A percentile compares a stretch with the other conserved stretches of the same genome.
Evolutionary conservation across 2,888 invertebrate genomes (phyloP).

Genomic region (Mythimna ferrago): DNA sequence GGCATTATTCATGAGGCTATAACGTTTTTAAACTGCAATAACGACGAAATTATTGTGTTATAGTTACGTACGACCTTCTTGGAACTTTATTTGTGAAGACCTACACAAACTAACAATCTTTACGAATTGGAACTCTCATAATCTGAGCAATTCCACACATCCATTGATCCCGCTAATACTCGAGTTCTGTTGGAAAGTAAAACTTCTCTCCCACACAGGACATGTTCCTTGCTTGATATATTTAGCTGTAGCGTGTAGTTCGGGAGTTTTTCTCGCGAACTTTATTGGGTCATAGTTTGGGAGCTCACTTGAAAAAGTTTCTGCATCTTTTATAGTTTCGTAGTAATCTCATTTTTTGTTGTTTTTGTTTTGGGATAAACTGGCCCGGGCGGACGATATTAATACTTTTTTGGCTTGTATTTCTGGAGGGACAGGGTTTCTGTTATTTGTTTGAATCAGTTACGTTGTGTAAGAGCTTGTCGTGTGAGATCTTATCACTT

Average conservation of each 20-base stretch:
- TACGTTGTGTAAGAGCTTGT: conserved; percentile 33
- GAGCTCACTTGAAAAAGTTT: conserved; percentile 57
- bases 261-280: conserved; percentile 53
- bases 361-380: conserved; percentile 55
- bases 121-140: conserved; percentile 38
- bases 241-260: conserved; percentile 42
- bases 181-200: conserved; percentile 31
- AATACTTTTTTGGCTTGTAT: conserved; percentile 51
- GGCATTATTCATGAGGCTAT: conserved; percentile 37
- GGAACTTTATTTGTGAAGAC: conserved; percentile 21
- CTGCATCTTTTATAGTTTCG: conserved; percentile 53
- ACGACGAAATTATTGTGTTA: conserved; percentile 13
- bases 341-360: conserved; percentile 63
- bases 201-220: conserved; percentile 38
- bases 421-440: conserved; percentile 27
- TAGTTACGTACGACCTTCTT: not conserved
- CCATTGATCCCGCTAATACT: conserved; percentile 47
- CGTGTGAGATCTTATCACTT: conserved; percentile 33
- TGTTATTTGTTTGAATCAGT: conserved; percentile 42
- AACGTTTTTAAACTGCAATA: conserved; percentile 28
- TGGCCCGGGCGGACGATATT: conserved; percentile 47
- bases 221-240: conserved; percentile 50
- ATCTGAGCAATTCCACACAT: conserved; percentile 29
- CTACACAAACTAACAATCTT: conserved; percentile 31
- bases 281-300: conserved; percentile 61